Conservation (phyloP, 1,140 invertebrate species). For the Tetramorium alpestre region DNA sequence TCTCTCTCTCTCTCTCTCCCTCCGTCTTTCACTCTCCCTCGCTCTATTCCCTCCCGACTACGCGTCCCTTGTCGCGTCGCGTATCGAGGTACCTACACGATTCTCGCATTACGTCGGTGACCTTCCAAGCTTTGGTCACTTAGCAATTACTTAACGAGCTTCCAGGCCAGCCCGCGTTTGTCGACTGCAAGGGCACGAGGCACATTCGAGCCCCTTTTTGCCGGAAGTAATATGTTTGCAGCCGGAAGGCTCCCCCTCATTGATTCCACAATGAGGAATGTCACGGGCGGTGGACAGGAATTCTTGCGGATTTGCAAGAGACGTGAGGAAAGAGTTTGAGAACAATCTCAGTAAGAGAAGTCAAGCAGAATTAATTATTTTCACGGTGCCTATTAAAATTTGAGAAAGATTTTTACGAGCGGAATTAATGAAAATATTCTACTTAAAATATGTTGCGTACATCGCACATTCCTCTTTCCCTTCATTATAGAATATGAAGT, state of each 20-base stretch:
- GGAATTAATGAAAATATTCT: conserved; percentile 16
- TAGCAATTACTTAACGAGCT: conserved; percentile 79
- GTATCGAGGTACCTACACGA: conserved; percentile 70
- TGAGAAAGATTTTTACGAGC: neutral
- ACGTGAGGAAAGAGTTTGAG: conserved; percentile 12
- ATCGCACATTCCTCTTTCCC: neutral
- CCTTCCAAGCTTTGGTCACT: conserved; percentile 64
- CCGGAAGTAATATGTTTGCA: conserved; percentile 55
- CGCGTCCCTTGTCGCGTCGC: conserved; percentile 2
- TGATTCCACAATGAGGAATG: conserved; percentile 41
- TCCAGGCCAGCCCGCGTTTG: conserved; percentile 64
- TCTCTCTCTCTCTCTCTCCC: too few relatives aligned
- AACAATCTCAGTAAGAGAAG: neutral
- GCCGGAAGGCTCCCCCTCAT: conserved; percentile 9
- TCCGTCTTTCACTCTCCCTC: conserved; percentile 14
- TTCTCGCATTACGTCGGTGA: conserved; percentile 77
- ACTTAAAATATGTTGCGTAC: conserved; percentile 10
- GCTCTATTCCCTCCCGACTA: conserved; percentile 6
- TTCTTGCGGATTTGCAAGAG: conserved; percentile 32
- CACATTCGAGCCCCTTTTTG: conserved; percentile 17
- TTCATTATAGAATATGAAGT: too few relatives aligned
- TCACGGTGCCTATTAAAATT: conserved; percentile 2
- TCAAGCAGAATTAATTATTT: conserved; percentile 18
- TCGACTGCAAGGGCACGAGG: conserved; percentile 10
- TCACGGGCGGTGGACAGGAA: neutral